Evolutionary conservation across 2,113 vertebrate species (phyloP).

Genomic region (Scytalopus superciliaris): DNA sequence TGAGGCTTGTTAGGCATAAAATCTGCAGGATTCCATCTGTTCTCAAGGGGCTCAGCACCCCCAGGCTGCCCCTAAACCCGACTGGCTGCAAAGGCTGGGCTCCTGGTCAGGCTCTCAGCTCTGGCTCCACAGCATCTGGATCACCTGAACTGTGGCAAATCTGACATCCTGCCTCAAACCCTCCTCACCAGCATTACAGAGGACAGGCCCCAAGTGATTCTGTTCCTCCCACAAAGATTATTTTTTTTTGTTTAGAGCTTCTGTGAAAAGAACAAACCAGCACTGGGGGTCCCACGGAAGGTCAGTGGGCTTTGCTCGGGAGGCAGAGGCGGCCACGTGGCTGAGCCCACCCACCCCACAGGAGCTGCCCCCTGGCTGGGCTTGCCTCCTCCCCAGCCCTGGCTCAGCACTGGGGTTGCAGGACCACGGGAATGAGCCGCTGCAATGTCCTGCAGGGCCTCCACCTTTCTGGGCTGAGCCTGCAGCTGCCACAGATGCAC

Average conservation of each 20-base stretch:
- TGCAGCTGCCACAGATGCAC: not conserved
- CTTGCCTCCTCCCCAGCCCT: not conserved
- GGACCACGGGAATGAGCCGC: rapidly evolving
- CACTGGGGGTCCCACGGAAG: no score
- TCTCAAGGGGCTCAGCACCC: not conserved
- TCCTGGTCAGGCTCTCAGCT: not conserved
- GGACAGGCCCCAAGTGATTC: not conserved
- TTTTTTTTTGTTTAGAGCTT: not conserved
- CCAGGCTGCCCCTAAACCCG: not conserved
- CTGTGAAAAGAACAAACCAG: not conserved
- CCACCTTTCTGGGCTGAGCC: not conserved
- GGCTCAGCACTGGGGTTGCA: rapidly evolving
- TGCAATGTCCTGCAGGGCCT: not conserved
- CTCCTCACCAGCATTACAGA: not conserved
- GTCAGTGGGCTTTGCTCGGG: rapidly evolving
- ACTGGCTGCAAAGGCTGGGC: not conserved
- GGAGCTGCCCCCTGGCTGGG: not conserved
- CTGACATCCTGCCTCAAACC: not conserved
- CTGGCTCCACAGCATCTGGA: not conserved
- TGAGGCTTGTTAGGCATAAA: not conserved
- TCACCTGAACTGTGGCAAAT: not conserved
- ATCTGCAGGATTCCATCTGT: not conserved
- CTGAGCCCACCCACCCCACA: not conserved
- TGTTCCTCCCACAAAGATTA: not conserved
- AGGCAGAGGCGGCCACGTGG: not conserved